Base-by-base conservation (phyloP, 2,888 invertebrate genomes). In the Cheilosia urbana region DNA sequence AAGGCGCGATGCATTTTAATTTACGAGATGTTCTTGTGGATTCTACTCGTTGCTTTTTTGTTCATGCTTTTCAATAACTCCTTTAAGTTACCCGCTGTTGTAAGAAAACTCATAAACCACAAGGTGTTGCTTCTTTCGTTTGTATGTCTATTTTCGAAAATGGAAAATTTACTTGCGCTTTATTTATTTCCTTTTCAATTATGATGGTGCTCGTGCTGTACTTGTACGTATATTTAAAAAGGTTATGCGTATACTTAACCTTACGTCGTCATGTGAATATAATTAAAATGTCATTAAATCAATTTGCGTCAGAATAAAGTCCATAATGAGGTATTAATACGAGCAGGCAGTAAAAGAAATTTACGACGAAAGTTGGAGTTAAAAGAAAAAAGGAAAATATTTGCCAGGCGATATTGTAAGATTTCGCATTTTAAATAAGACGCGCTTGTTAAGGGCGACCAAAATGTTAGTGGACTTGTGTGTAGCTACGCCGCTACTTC, bases 1-100 rank as follows among this genome's bases (percentile, higher is more conserved):
- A 84, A 81, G 87, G 77, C 77, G 85, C 85, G 81, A 87, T 81
- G 87, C 78, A 87, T 87, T 87, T 87, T 87, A 82, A 87, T 87
- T 87, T 82, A 87, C 87, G 87, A 87, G 82, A 78, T 82, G 87
- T 78, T 82, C 69, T 76, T 80, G 58, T 63, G 75, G 55, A 51
- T 57, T 30, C 42, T 77, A 51, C 57, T 51, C n/a, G 57, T 27
- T 73, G 21, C 40, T 34, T 47, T 57, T 49, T 58, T 58, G 34
- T 55, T 34, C 19, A 17, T 53, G 27, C 55, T 60, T 49, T 65
- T 63, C 75, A 80, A 84, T 80, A 80, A 65, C 49, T 71, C 71
- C 71, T 63, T 78, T 47, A 55, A 78, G 71, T 53, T 69, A 21
- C 71, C 66, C 71, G 66, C 60, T 71, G 79, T 71, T 76, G 84